Evolutionary conservation across 2,113 vertebrate species (phyloP).

Genomic region (Origma solitaria): DNA sequence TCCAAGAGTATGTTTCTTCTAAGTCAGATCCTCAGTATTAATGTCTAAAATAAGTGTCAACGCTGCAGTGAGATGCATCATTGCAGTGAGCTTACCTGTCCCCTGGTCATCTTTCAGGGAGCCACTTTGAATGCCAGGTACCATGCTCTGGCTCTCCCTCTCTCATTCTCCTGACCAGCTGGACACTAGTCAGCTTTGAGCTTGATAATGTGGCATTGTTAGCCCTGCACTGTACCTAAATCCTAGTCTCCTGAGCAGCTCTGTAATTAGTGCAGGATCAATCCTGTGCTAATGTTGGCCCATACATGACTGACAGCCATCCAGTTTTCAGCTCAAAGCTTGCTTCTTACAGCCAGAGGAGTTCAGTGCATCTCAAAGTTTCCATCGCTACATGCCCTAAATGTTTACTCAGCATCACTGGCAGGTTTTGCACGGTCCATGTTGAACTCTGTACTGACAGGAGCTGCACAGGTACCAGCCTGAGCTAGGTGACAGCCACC

Average conservation of each 20-base stretch:
- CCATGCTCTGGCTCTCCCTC: rapidly evolving
- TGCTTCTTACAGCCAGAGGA: background rate
- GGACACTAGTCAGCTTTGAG: background rate
- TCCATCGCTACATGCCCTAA: background rate
- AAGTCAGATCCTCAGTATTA: background rate
- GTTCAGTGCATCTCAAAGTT: background rate
- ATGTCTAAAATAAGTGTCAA: background rate
- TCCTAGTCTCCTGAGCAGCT: background rate
- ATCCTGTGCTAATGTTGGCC: background rate
- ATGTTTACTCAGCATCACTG: background rate
- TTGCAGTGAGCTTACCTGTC: background rate
- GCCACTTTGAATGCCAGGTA: background rate
- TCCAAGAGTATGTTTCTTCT: background rate
- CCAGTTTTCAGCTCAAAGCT: background rate
- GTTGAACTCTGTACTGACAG: background rate
- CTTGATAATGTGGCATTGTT: background rate
- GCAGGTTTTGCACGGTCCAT: rapidly evolving
- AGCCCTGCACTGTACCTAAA: background rate
- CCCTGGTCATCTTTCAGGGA: background rate
- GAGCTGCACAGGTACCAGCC: background rate
- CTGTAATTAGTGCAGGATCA: background rate
- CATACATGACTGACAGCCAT: background rate
- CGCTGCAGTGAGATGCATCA: background rate
- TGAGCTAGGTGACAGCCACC: background rate
- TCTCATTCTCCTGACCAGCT: background rate